Evolutionary conservation across 2,888 invertebrate species (phyloP).

Genomic region (Julus scanicus): DNA sequence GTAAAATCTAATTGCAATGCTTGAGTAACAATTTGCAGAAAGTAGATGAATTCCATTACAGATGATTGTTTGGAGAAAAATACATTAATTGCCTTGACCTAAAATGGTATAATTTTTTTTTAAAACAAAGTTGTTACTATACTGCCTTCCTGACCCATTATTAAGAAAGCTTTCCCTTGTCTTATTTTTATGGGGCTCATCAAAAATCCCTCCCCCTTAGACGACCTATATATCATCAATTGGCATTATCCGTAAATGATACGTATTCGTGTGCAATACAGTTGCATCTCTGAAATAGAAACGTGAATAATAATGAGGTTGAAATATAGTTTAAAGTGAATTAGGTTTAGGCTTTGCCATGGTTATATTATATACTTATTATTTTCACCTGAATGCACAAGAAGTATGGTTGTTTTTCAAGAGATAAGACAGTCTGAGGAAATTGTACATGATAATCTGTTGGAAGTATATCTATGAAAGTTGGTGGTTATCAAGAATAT

Average conservation of each 20-base stretch:
- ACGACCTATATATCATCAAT: conserved; percentile 19
- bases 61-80: conserved; percentile 14
- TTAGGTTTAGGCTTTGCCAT: background rate
- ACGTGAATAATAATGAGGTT: background rate
- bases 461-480: background rate
- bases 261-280: background rate
- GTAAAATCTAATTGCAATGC: background rate
- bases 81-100: conserved; percentile 17
- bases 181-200: conserved; percentile 16
- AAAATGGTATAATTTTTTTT: background rate
- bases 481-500: background rate
- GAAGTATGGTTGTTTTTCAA: background rate
- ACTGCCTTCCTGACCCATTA: conserved; percentile 33
- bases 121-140: background rate
- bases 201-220: conserved; percentile 9
- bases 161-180: conserved; percentile 33
- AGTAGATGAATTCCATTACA: conserved; percentile 1
- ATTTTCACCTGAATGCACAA: background rate
- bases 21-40: background rate
- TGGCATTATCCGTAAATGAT: background rate
- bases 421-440: background rate
- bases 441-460: background rate
- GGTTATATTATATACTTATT: background rate
- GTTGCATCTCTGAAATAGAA: background rate
- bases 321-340: background rate